Base-by-base conservation (phyloP, 2,113 vertebrate genomes). In the Sapayoa aenigma region DNA sequence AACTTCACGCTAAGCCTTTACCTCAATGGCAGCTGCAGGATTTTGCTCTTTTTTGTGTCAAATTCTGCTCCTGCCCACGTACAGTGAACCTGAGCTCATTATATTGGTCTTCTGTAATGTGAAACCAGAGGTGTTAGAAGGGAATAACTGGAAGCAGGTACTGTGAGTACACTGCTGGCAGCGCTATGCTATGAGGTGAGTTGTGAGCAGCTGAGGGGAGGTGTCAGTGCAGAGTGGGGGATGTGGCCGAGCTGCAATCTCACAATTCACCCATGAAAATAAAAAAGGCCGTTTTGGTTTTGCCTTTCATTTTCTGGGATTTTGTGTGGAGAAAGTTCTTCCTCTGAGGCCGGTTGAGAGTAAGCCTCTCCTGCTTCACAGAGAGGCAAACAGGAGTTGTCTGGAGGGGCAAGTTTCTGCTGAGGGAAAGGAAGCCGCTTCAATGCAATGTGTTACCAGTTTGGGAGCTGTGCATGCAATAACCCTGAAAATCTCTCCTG, bases 321-420 rank as follows among this genome's bases (percentile, higher is more conserved):
- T 74, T 14, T 67, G 75, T 39, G 24, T 23, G 8, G 30, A 86
- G 67, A 56, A 65, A 33, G n/a, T 37, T 79, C 25, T n/a, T 79
- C 10, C 31, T 59, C 14, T 55, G 56, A 30, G 41, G 19, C 5
- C 35, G 31, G 5, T 9, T 42, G 18, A 35, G 52, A 31, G 44
- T 30, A 24, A 76, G 23, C 9, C n/a, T 37, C 24, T 27, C 14
- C 1, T 1, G 18, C 19, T 39, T 33, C 37, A 31, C 0, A 0
- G 49, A 52, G 44, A 12, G 21, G 16, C 35, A 42, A 50, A 39
- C 17, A 50, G 68, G 68, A 74, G 31, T 33, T 85, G 14, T 42
- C 33, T 18, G 24, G 16, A 55, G 37, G 30, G 28, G 44, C 15
- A 14, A 85, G 21, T 16, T 80, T 35, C 60, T 94, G 80, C 33